Percentiles rank a stretch among this genome's conserved stretches.
phyloP scores from a whole-genome alignment of 1,140 invertebrate species.

The Drosophila jambulina region DNA sequence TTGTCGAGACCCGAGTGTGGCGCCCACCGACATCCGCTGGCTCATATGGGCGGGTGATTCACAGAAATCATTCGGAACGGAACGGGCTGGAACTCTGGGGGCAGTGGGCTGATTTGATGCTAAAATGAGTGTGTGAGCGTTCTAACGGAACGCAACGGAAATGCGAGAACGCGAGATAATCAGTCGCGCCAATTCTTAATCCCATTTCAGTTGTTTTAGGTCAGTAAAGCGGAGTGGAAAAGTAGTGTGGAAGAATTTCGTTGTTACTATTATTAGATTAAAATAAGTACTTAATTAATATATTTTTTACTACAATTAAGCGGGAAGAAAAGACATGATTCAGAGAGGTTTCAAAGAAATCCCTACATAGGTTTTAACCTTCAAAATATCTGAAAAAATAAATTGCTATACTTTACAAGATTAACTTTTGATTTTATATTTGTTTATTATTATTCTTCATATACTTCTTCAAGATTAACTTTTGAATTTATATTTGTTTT shows the following conservation, averaged over 20 bases:
- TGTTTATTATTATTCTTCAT: too few relatives aligned
- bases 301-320: background rate
- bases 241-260: conserved; percentile 24
- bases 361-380: background rate
- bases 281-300: background rate
- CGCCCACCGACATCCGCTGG: conserved; percentile 73
- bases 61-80: conserved; percentile 40
- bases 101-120: conserved; percentile 25
- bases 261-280: conserved; percentile 1
- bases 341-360: background rate
- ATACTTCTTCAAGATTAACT: background rate
- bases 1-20: conserved; percentile 45
- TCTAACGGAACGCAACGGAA: too few relatives aligned
- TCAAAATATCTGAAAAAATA: background rate
- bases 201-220: conserved; percentile 69
- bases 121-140: conserved; percentile 19
- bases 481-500: background rate
- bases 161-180: conserved; percentile 34
- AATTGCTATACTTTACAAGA: background rate
- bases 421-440: background rate
- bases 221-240: conserved; percentile 59
- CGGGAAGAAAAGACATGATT: background rate
- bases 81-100: conserved; percentile 40
- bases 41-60: conserved; percentile 41
- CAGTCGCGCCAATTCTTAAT: conserved; percentile 47